A percentile compares a stretch with the other conserved stretches of the same genome.
Conservation (phyloP, 2,797 vertebrate species). For the Mormyrus hasselquistii region DNA sequence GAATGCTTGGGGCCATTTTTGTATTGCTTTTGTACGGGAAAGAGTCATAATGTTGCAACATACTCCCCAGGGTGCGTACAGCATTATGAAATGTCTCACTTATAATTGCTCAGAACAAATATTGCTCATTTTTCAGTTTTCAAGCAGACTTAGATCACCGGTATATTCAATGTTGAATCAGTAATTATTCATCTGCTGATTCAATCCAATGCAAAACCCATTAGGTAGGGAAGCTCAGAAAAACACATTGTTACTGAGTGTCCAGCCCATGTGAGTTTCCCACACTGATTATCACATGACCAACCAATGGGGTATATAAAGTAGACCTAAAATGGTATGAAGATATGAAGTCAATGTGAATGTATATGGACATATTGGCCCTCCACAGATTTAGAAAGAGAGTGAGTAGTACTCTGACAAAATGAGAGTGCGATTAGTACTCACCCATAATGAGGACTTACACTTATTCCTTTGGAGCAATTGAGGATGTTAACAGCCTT, state of each 20-base stretch:
- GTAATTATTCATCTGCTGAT: background rate
- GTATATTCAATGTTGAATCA: background rate
- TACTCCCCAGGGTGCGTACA: background rate
- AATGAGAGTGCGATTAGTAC: background rate
- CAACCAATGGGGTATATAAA: background rate
- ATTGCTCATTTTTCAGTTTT: conserved; percentile 26
- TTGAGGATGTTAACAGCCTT: background rate
- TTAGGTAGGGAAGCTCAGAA: background rate
- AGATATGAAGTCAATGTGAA: background rate
- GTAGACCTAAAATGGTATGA: background rate
- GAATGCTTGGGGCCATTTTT: background rate
- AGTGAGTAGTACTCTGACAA: background rate
- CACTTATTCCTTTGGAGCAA: background rate
- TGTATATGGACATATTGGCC: background rate
- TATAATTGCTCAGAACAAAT: conserved; percentile 19
- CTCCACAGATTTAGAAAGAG: background rate
- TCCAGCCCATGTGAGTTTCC: background rate
- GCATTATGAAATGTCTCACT: background rate
- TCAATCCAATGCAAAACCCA: background rate
- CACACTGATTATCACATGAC: background rate
- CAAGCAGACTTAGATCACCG: conserved; percentile 40
- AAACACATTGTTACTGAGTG: background rate
- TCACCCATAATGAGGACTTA: background rate
- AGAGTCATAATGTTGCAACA: conserved; percentile 21
- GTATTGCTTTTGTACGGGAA: background rate